Evolutionary conservation across 2,888 invertebrate genomes (phyloP), one percentile per base, ranked within the genome.

Genomic region (Callosobruchus maculatus): DNA sequence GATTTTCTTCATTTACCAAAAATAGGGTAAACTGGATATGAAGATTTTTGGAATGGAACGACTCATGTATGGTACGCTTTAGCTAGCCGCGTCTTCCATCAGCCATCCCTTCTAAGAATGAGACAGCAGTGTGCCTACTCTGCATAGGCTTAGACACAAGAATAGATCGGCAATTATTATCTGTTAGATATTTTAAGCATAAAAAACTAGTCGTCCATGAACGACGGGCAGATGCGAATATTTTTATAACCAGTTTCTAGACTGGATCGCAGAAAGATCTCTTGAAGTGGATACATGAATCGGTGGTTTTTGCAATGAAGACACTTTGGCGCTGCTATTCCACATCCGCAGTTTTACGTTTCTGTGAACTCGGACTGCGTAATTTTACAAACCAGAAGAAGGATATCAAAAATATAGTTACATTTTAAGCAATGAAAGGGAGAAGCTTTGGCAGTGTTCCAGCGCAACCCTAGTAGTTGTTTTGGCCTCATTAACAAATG

Each of bases 161-260:
- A 71, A 74, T 72, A 76, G 76, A 74, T 72, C 75, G 78, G 78
- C 78, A 77, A 79, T 78, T 77, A 79, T 78, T 75, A 77, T 73
- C 73, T 75, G 74, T 77, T 75, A 75, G 72, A 77, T 80, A 76
- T 79, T 79, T 78, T 71, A 77, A 73, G 75, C 74, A 73, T 75
- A 79, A 77, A 83, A 84, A 84, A 84, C 80, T 80, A 76, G 84
- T 84, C 82, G 80, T 83, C 84, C 84, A 74, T 84, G 84, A 84
- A 83, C 82, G 81, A 5, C 13, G 49, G 49, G 78, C 76, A 81
- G 80, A 81, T 81, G 81, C 79, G 79, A 81, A 81, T 80, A 79
- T 78, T 81, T 49, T 78, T 78, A 78, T 79, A 82, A 82, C 81
- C 81, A 79, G 81, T 81, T 82, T 81, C 75, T 74, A 78, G 75